Evolutionary conservation across 1,140 invertebrate species (phyloP).

Genomic region (Lutraria rhynchaena): DNA sequence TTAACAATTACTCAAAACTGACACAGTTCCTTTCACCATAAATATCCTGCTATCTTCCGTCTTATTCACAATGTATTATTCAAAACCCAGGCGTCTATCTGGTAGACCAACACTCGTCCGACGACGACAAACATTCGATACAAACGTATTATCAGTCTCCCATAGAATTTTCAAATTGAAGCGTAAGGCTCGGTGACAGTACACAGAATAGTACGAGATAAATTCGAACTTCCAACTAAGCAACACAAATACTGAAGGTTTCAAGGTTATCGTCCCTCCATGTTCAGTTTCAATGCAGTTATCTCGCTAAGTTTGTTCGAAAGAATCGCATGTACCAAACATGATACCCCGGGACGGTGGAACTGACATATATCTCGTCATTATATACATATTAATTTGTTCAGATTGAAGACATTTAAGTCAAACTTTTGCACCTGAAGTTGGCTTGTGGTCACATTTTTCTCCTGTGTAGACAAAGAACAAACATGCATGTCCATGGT

Average conservation of each 20-base stretch:
- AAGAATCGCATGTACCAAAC: background rate
- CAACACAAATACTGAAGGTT: slow-evolving; percentile 37
- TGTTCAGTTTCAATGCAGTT: slow-evolving; percentile 14
- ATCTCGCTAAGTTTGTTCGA: slow-evolving; percentile 25
- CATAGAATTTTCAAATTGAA: slow-evolving; percentile 40
- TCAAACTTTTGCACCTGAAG: too few species aligned
- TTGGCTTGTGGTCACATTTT: too few species aligned
- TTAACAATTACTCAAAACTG: slow-evolving; percentile 52
- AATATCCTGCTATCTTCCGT: slow-evolving; percentile 48
- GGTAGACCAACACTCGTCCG: slow-evolving; percentile 11
- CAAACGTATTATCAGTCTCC: slow-evolving; percentile 49
- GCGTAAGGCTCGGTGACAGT: slow-evolving; percentile 29
- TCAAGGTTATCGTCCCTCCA: slow-evolving; percentile 40
- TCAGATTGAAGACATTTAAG: too few species aligned
- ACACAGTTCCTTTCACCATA: slow-evolving; percentile 46
- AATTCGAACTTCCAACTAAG: slow-evolving; percentile 43
- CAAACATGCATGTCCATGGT: too few species aligned
- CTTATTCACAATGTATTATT: slow-evolving; percentile 6
- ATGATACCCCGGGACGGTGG: too few species aligned
- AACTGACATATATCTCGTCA: too few species aligned
- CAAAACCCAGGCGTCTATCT: slow-evolving; percentile 33
- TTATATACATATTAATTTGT: too few species aligned
- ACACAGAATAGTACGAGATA: slow-evolving; percentile 36
- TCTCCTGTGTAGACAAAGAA: too few species aligned
- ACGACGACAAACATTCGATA: slow-evolving; percentile 37